phyloP scores from a whole-genome alignment of 2,888 invertebrate genomes.

The Tachina lurida region DNA sequence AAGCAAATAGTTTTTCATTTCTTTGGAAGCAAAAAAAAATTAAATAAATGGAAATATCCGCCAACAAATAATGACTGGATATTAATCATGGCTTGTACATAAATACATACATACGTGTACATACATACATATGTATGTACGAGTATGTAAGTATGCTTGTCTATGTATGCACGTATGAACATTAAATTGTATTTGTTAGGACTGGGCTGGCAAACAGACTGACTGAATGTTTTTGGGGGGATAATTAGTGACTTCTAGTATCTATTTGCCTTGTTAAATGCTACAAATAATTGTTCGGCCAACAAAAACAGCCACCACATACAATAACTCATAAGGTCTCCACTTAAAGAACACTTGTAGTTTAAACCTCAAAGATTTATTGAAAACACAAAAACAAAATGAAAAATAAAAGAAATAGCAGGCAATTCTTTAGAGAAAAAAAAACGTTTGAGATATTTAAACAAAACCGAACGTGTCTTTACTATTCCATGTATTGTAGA shows the following conservation, averaged over 20 bases:
- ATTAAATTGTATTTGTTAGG: background rate
- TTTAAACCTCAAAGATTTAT: constrained; percentile 66
- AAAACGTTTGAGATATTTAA: constrained; percentile 29
- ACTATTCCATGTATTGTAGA: constrained; percentile 22
- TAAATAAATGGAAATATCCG: constrained; percentile 56
- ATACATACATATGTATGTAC: background rate
- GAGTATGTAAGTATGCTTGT: background rate
- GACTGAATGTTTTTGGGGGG: constrained; percentile 48
- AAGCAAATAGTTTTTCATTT: constrained; percentile 48
- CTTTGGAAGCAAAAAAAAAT: constrained; percentile 1
- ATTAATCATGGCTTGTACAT: constrained; percentile 63
- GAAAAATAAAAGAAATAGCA: constrained; percentile 20
- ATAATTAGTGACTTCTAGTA: constrained; percentile 70
- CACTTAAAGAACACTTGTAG: constrained; percentile 66
- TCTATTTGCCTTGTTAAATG: constrained; percentile 71
- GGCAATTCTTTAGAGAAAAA: constrained; percentile 60
- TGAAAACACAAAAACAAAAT: constrained; percentile 42
- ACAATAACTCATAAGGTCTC: constrained; percentile 46
- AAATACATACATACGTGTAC: background rate
- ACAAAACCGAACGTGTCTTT: constrained; percentile 64
- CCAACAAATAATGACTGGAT: constrained; percentile 68
- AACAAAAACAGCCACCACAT: constrained; percentile 47
- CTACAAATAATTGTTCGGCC: constrained; percentile 66
- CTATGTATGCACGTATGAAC: too few species aligned
- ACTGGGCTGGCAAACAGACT: constrained; percentile 1